Base-by-base conservation (phyloP, 2,888 invertebrate genomes). In the Leptopilina syphax region DNA sequence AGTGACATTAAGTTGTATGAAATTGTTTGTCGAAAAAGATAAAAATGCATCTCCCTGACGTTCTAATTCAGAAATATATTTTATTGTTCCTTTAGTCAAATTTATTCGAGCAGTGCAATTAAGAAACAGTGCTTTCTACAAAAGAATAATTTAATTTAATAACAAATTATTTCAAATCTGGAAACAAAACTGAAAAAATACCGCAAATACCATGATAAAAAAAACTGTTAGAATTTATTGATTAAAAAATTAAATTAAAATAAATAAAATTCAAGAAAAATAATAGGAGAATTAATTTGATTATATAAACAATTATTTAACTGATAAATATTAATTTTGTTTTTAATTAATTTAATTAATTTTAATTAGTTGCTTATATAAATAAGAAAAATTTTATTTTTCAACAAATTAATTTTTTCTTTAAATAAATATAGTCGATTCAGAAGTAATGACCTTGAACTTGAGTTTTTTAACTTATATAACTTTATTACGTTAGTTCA, bases 401-500 rank as follows among this genome's bases (percentile, higher is more conserved):
- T 18, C 18, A 18, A 18, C 18, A 18, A 18, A 18, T 18, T 0
- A 18, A 18, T 18, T 18, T 3, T 34, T 34, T 34, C 4, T 34
- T 34, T 34, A 34, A 44, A 44, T 44, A 44, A 44, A 44, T 5
- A 8, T 8, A 5, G 9, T 6, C n/a, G n/a, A 63, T 24, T 9
- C 7, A 24, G 9, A 9, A 63, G 8, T 1, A 24, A 3, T 65
- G 54, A 50, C 57, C 73, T 41, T 57, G 73, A 73, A 73, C 73
- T 73, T 73, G 34, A 50, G 1, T 50, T 34, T 44, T 44, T 44
- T 8, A 6, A 57, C 12, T 7, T 13, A 18, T 44, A 67, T 67
- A 50, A 65, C 34, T 34, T 34, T 18, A 50, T 79, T 73, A 77
- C 9, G 13, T 47, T 65, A 81, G 82, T 80, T 83, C 78, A 82